A percentile compares a stretch with the other conserved stretches of the same genome.
phyloP scores from a whole-genome alignment of 1,140 invertebrate species.

The Drosophila nebulosa region DNA sequence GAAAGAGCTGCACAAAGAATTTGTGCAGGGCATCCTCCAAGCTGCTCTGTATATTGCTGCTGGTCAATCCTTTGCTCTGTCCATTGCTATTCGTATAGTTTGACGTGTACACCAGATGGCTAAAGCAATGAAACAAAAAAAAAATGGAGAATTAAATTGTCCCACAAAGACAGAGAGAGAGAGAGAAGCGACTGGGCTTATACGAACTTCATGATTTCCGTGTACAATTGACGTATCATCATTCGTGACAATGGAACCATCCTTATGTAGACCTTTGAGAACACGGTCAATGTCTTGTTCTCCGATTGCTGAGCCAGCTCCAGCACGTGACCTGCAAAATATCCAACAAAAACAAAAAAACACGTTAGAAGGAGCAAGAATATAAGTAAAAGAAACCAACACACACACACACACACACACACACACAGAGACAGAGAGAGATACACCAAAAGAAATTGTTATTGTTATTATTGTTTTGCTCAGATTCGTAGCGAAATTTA shows the following conservation, averaged over 20 bases:
- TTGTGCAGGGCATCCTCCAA: constrained; percentile 85
- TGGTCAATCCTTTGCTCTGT: constrained; percentile 39
- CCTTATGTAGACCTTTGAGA: constrained; percentile 88
- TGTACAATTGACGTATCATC: constrained; percentile 86
- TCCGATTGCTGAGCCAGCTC: constrained; percentile 88
- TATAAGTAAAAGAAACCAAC: too few species aligned
- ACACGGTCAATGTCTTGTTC: constrained; percentile 89
- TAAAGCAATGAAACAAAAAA: constrained; percentile 1
- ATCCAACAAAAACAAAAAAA: constrained; percentile 5
- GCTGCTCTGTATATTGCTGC: constrained; percentile 45
- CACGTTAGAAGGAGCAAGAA: not conserved
- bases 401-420: too few species aligned
- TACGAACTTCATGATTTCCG: constrained; percentile 85
- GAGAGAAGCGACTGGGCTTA: too few species aligned
- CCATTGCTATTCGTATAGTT: constrained; percentile 66
- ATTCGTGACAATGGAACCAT: constrained; percentile 85
- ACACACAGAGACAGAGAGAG: too few species aligned
- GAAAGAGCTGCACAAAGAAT: constrained; percentile 93
- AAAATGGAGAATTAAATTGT: not conserved
- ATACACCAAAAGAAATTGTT: too few species aligned
- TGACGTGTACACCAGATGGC: constrained; percentile 63
- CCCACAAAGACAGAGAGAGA: not conserved
- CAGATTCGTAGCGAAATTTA: constrained; percentile 57
- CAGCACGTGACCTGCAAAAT: constrained; percentile 87
- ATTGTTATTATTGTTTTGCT: constrained; percentile 49